Base-by-base conservation (phyloP, 2,888 invertebrate genomes). In the Brenthis daphne region DNA sequence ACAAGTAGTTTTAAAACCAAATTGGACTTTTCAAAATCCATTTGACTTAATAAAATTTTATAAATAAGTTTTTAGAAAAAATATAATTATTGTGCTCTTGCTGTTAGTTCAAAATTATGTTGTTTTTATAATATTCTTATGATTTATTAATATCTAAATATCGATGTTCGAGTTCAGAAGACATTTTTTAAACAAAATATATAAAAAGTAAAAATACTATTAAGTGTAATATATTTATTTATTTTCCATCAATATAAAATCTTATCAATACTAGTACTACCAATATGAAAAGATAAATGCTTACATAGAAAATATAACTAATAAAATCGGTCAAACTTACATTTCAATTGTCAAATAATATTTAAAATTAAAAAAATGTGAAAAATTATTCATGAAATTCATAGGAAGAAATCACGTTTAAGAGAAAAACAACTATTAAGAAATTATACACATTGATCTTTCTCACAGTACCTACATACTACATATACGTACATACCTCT, bases 21-120 rank as follows among this genome's bases (percentile, higher is more conserved):
- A 89, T 73, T 92, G 92, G 92, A 86, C 83, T 11, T 92, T 92
- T 76, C 87, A 92, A 72, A 91, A 88, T 69, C 91, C 92, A 6
- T 80, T 90, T 64, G 73, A 80, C 33, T 73, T 85, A 57, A 77
- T 82, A 64, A 77, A 75, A 78, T 47, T 66, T 13, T 11, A 37
- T 55, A 13, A 60, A 56, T 16, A 29, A n/a, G 8, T 48, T n/a
- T 29, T 16, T 57, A 1, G 1, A 8, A 48, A 58, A 48, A 14
- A 58, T 58, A 13, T 58, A 13, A 48, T 58, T 3, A 6, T 20
- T 48, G 12, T 16, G 8, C 16, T 24, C 48, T 43, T 47, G 14
- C 6, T 5, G 3, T 29, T 6, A 20, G 24, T 20, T 20, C 16
- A 12, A 16, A 20, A 16, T 43, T 37, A 1, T 8, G 1, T 37